These are phyloP conservation scores for Tetragonisca angustula DNA, from an alignment of 2,888 invertebrate species.

Conservation along the genomic window DNA sequence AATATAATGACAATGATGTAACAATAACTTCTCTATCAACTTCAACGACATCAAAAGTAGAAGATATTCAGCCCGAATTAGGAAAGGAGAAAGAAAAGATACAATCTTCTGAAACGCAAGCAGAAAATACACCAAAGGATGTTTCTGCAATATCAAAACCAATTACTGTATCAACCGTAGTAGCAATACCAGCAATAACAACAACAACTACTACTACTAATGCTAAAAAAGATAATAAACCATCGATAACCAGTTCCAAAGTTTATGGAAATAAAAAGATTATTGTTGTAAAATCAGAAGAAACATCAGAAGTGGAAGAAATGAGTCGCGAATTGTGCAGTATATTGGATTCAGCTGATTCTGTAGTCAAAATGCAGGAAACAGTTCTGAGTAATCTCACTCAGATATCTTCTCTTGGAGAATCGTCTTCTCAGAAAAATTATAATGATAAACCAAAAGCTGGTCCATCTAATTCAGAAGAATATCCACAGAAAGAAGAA, in stretches of 20 bases:
- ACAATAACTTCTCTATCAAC: conserved; percentile 8
- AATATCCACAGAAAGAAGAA: conserved; percentile 39
- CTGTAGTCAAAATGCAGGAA: conserved; percentile 81
- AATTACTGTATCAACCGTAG: not conserved
- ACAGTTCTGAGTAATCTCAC: conserved; percentile 78
- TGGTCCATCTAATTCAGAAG: conserved; percentile 26
- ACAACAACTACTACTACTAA: not conserved
- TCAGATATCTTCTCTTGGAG: conserved; percentile 74
- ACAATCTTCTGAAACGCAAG: conserved; percentile 24
- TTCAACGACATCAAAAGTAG: conserved; percentile 21
- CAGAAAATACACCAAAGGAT: conserved; percentile 58
- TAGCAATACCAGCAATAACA: not conserved
- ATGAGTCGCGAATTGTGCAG: conserved; percentile 81
- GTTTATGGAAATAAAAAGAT: conserved; percentile 81
- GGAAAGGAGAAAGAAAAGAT: conserved; percentile 51
- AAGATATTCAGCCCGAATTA: conserved; percentile 18
- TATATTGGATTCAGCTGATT: conserved; percentile 80
- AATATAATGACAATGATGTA: conserved; percentile 77
- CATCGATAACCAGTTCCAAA: conserved; percentile 71
- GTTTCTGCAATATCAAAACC: conserved; percentile 2
- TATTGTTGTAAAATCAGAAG: conserved; percentile 75
- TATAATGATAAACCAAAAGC: conserved; percentile 46
- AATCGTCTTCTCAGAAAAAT: conserved; percentile 54
- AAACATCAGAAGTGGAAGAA: conserved; percentile 77
- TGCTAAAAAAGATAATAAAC: conserved; percentile 42